A percentile compares a stretch with the other conserved stretches of the same genome.
These are phyloP conservation scores for Motacilla alba DNA, from an alignment of 2,113 vertebrate species.

Conservation along the genomic window DNA sequence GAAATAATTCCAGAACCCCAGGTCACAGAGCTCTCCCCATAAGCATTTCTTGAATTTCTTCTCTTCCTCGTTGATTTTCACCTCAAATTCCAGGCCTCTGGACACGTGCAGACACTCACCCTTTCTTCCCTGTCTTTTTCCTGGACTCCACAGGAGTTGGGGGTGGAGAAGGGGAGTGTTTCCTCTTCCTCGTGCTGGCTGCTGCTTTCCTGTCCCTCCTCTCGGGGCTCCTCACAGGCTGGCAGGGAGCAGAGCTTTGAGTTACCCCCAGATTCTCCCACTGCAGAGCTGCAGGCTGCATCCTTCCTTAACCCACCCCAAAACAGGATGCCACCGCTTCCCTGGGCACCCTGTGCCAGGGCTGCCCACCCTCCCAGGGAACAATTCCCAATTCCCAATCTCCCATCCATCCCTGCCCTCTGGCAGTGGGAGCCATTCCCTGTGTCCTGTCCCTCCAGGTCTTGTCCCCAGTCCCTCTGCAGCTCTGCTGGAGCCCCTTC, in stretches of 20 bases:
- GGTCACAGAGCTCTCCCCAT: neutral
- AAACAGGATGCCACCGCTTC: neutral
- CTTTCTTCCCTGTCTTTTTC: constrained; percentile 94
- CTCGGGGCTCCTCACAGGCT: constrained; percentile 94
- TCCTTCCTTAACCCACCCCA: neutral
- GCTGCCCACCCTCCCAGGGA: neutral
- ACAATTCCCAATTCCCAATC: neutral
- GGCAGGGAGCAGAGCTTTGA: neutral
- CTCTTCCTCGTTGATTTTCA: neutral
- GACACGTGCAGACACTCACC: constrained; percentile 71
- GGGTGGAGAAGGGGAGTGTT: constrained; percentile 92
- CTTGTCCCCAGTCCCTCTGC: neutral
- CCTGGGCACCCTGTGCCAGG: neutral
- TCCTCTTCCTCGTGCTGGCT: constrained; percentile 87
- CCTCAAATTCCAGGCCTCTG: neutral
- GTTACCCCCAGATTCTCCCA: neutral
- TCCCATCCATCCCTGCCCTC: neutral
- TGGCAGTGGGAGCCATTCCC: neutral
- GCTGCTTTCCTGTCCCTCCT: constrained; percentile 94
- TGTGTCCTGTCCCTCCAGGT: neutral
- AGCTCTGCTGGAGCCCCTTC: neutral
- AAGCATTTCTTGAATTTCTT: neutral
- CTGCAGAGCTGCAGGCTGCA: rapidly evolving
- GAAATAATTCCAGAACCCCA: neutral
- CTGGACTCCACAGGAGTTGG: constrained; percentile 87